Evolutionary conservation across 2,888 invertebrate species (phyloP), one percentile per base, ranked within the genome.

Genomic region (Agrochola litura): DNA sequence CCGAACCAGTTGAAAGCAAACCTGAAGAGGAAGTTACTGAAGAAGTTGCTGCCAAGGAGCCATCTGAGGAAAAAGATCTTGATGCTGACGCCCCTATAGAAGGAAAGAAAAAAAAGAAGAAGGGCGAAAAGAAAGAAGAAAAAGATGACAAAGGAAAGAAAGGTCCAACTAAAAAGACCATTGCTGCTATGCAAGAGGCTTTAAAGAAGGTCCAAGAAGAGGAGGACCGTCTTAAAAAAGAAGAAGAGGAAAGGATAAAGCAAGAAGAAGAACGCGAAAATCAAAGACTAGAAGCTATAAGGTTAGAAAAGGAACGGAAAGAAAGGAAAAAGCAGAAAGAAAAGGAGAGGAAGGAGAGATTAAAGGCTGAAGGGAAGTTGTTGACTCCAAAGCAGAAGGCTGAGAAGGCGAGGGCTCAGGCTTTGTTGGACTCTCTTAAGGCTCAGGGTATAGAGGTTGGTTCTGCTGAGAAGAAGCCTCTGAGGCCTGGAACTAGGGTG

Each of bases 341-440:
- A 95, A 99, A 99, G 91, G 99, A 99, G 92, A 97, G 98, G 70
- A 99, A 99, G 94, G 99, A 99, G 90, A 97, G 99, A 91, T 97
- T 99, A 88, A 99, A 99, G 94, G 99, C 98, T n/a, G 99, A 99
- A 95, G 99, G 99, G 5, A 99, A 99, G 95, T 97, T 99, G 54
- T 95, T 99, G 78, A 99, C 99, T 4, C 98, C 98, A 0, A 99
- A 99, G 94, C 99, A 99, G 93, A 99, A 99, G 93, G 98, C 98
- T 85, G 99, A 99, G 89, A 97, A 98, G 83, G 98, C 98, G 0
- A 97, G 99, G 86, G 99, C 99, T 12, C 98, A 99, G 93, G 98
- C 98, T 77, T 97, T 99, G 97, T 95, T 99, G 81, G 99, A 99
- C 73, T 98, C 98, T 2, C 96, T 99, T 61, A 99, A 98, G 94